A percentile compares a stretch with the other conserved stretches of the same genome.
Evolutionary conservation across 2,113 vertebrate genomes (phyloP).

Genomic region (Elaphurus davidianus): DNA sequence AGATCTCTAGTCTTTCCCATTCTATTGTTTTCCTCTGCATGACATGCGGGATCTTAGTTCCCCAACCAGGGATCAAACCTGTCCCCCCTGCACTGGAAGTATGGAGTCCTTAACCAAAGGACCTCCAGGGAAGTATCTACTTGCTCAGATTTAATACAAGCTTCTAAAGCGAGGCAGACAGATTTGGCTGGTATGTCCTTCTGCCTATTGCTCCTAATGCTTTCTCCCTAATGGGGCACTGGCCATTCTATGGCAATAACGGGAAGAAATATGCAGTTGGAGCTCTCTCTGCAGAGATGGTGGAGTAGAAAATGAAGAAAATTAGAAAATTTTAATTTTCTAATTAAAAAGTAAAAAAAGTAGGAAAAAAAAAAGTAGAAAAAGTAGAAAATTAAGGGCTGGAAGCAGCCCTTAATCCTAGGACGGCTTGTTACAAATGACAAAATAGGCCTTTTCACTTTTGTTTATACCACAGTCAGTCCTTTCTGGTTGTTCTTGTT

Average conservation of each 20-base stretch:
- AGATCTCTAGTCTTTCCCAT: not conserved
- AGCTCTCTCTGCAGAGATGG: not conserved
- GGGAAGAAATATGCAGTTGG: not conserved
- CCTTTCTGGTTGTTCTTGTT: slow-evolving; percentile 1
- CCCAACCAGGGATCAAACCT: not conserved
- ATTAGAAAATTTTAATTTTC: too few relatives aligned
- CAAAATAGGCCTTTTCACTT: not conserved
- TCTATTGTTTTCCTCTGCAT: not conserved
- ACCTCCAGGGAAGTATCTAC: not conserved
- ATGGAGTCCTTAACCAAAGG: not conserved
- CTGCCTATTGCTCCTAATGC: not conserved
- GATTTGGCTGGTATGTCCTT: not conserved
- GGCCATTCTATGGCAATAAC: not conserved
- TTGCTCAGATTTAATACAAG: not conserved
- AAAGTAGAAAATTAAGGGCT: not conserved
- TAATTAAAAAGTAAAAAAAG: too few relatives aligned
- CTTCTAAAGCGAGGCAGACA: not conserved
- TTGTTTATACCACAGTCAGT: not conserved
- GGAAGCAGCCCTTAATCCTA: not conserved
- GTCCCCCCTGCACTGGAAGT: not conserved
- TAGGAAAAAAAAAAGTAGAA: too few relatives aligned
- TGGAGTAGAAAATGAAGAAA: not conserved
- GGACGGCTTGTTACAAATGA: not conserved
- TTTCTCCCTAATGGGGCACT: not conserved
- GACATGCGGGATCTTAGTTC: not conserved